Base-by-base conservation (phyloP, 2,888 invertebrate species). In the Thyatira batis region DNA sequence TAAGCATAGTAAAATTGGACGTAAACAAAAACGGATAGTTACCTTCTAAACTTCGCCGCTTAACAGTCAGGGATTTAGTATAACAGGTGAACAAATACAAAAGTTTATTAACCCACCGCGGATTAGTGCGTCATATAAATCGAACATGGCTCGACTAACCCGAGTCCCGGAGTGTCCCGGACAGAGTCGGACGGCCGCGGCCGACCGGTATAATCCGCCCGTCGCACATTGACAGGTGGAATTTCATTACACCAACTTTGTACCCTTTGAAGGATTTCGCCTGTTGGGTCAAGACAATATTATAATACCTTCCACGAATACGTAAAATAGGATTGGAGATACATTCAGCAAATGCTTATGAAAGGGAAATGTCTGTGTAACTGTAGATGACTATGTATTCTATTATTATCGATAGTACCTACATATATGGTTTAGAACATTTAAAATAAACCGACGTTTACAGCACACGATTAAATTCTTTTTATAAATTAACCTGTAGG, bases 211-310 rank as follows among this genome's bases (percentile, higher is more conserved):
- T 66, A 58, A 62, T 61, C 66, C 63, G 52, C 55, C 55, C 59
- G 23, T 39, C 39, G 39, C 39, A 39, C 59, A 63, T 66, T 61
- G 63, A 63, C 63, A 61, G 65, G 60, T 65, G 60, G 61, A 62
- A 61, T 66, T 63, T 63, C 61, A 66, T 66, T 63, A 63, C 55
- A 56, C 51, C 20, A 48, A 48, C 48, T 48, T 48, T 48, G 39
- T 39, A 8, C 39, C 23, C 48, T 20, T 20, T 21, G 9, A 20
- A 27, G 27, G 21, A 13, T 13, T 27, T 27, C 10, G 48, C 27
- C 27, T 11, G 39, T 39, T 13, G 48, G 27, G 27, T 48, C 20
- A 10, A 25, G 27, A 11, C 17, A 20, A 25, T 48, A 45, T 45
- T 45, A 45, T 48, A 48, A 27, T 48, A 17, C 20, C 3, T 17